A percentile compares a stretch with the other conserved stretches of the same genome.
phyloP scores from a whole-genome alignment of 2,113 vertebrate species.

The Sturnira hondurensis region DNA sequence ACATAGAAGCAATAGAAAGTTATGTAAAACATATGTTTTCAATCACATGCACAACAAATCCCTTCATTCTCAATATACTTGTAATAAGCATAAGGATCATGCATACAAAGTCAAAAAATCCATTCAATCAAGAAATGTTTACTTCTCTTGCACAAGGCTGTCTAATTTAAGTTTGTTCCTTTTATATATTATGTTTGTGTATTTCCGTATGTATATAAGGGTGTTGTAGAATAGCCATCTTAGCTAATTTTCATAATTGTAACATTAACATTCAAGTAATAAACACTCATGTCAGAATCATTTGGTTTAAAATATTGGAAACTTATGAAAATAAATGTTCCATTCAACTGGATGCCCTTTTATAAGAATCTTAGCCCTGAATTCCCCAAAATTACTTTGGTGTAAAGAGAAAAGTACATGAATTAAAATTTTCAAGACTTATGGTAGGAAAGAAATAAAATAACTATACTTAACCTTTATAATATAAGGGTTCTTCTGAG shows the following conservation, averaged over 20 bases:
- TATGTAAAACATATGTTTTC: constrained; percentile 24
- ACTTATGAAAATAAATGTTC: neutral
- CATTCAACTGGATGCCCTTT: neutral
- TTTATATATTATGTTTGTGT: neutral
- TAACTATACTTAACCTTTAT: neutral
- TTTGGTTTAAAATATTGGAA: neutral
- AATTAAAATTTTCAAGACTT: neutral
- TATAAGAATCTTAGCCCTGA: neutral
- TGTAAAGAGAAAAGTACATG: neutral
- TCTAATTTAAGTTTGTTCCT: neutral
- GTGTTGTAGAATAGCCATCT: neutral
- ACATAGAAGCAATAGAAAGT: constrained; percentile 20
- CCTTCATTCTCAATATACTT: constrained; percentile 46
- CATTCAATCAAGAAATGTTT: neutral
- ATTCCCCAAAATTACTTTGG: neutral
- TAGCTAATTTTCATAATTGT: neutral
- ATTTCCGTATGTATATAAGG: neutral
- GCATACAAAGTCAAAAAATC: neutral
- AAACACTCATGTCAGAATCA: neutral
- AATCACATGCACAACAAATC: constrained; percentile 63
- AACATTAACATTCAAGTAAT: neutral
- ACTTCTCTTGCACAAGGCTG: neutral
- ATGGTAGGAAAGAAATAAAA: neutral
- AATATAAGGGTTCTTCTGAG: neutral
- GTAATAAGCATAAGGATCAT: neutral